Evolutionary conservation across 2,113 vertebrate genomes (phyloP), one percentile per base, ranked within the genome.

Genomic region (Lynx canadensis): DNA sequence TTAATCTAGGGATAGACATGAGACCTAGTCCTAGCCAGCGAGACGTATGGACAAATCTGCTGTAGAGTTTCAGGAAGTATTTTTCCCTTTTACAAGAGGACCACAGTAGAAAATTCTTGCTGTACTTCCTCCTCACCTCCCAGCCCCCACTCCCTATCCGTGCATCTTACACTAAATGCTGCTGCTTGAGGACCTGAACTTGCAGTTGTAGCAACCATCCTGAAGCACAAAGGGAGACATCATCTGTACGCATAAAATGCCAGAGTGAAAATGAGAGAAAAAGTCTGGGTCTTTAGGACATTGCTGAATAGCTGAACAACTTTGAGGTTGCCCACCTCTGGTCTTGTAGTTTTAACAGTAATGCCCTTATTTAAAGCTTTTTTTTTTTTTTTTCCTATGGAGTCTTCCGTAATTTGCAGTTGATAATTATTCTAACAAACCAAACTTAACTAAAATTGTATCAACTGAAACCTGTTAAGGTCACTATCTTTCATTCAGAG

Each of bases 361-460:
- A 91, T 25, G 38, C 38, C n/a, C 16, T 79, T 41, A 76, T 76
- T 60, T 74, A 55, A 65, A 89, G 73, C 3, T 90, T 81, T 83
- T 89, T 91, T 33, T 88, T n/a, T n/a, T n/a, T 3, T 5, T 36
- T 90, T 78, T 84, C 86, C 85, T 29, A 88, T 3, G 2, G 48
- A 74, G 13, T 81, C 13, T 74, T 88, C n/a, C 68, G 3, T 52
- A 91, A 97, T 41, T 21, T 89, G 60, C 74, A 96, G 25, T 16
- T 96, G 94, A 82, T 93, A 95, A 74, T 80, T 87, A 94, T 81
- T 76, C n/a, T 89, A 92, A 92, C 31, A 87, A 89, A 91, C 65
- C 25, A 19, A 63, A 66, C n/a, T 31, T 71, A 87, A 81, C 45
- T 96, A 45, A 91, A 91, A 88, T 69, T 66, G 23, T 19, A 63